Conservation (phyloP, 2,888 invertebrate species). For the Nephrotoma guestfalica region DNA sequence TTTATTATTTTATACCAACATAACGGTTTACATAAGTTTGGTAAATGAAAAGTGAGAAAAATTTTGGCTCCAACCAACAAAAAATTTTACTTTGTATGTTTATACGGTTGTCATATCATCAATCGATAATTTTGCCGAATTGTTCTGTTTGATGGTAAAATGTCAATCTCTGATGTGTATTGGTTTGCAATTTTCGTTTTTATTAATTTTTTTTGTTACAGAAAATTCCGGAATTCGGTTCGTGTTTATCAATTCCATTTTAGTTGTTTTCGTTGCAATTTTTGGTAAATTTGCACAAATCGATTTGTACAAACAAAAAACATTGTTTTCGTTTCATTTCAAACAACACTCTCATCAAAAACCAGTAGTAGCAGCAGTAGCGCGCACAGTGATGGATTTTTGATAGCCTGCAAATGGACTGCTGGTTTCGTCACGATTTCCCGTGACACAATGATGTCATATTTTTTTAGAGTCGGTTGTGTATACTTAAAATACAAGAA, state of each 20-base stretch:
- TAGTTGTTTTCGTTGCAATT: background rate
- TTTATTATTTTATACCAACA: background rate
- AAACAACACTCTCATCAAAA: background rate
- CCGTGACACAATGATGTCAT: background rate
- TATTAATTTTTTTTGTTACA: background rate
- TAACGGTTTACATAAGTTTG: background rate
- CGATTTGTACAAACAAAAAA: background rate
- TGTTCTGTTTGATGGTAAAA: background rate
- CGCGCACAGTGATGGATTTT: background rate
- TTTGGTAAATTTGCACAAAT: background rate
- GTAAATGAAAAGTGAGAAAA: background rate
- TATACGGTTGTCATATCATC: background rate
- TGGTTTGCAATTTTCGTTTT: background rate
- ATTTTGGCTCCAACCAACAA: background rate
- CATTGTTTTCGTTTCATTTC: background rate
- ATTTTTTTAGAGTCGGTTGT: background rate
- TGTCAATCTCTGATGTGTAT: background rate
- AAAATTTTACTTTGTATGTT: background rate
- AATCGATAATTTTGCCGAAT: background rate
- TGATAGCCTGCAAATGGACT: background rate
- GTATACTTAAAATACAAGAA: background rate
- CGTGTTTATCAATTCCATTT: background rate
- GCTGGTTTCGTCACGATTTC: background rate
- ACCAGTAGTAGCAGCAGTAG: background rate
- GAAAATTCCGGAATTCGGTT: background rate